phyloP scores from a whole-genome alignment of 2,888 invertebrate genomes.

The Aspidapion aeneum region DNA sequence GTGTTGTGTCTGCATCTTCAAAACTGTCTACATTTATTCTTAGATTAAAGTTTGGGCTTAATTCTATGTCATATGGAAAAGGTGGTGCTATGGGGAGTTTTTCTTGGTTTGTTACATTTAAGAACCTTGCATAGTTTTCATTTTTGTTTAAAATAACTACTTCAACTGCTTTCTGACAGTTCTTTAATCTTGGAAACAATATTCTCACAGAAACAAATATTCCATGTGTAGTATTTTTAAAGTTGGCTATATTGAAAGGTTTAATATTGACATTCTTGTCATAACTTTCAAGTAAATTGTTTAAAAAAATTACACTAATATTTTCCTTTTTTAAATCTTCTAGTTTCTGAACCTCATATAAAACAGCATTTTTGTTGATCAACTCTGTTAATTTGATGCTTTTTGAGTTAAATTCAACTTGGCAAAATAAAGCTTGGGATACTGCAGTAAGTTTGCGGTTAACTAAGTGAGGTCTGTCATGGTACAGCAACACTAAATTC shows the following conservation, averaged over 20 bases:
- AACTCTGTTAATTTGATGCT: constrained; percentile 34
- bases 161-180: constrained; percentile 38
- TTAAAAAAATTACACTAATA: constrained; percentile 37
- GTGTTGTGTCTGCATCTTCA: constrained; percentile 45
- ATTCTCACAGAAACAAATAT: constrained; percentile 46
- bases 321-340: constrained; percentile 31
- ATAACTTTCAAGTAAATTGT: constrained; percentile 36
- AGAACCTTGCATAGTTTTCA: constrained; percentile 47
- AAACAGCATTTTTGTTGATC: constrained; percentile 37
- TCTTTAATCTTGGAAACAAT: constrained; percentile 45
- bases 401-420: constrained; percentile 33
- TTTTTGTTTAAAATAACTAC: constrained; percentile 47
- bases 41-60: constrained; percentile 38
- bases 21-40: constrained; percentile 45
- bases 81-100: constrained; percentile 47
- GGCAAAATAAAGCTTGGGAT: constrained; percentile 35
- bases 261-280: constrained; percentile 36
- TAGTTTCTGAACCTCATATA: constrained; percentile 42
- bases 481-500: constrained; percentile 59
- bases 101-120: constrained; percentile 46
- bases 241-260: constrained; percentile 29
- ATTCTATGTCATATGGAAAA: constrained; percentile 50
- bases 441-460: constrained; percentile 67
- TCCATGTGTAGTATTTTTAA: constrained; percentile 29
- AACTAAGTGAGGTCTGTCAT: constrained; percentile 66